Conservation (phyloP, 2,113 vertebrate species). For the Climacteris rufus region DNA sequence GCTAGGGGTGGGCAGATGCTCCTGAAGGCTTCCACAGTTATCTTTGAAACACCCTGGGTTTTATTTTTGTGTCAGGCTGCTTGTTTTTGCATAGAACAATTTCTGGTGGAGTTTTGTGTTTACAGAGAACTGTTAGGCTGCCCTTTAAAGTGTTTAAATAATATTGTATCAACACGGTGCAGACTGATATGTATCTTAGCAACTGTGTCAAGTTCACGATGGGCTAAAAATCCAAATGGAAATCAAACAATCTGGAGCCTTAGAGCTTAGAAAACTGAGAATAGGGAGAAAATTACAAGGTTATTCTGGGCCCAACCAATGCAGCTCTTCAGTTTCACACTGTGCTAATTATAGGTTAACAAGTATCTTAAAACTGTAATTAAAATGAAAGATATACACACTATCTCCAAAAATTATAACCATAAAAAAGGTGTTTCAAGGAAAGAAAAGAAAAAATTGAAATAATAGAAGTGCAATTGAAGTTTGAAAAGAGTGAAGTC, state of each 20-base stretch:
- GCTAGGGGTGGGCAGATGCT: background rate
- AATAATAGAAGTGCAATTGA: background rate
- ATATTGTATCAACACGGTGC: conserved; percentile 50
- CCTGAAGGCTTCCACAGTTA: background rate
- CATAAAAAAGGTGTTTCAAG: background rate
- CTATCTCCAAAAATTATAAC: background rate
- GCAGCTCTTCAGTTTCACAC: background rate
- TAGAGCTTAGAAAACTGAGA: background rate
- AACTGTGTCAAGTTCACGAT: conserved; percentile 50
- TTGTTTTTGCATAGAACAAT: conserved; percentile 1
- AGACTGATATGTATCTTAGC: conserved; percentile 61
- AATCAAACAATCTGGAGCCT: conserved; percentile 51
- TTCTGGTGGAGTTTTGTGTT: background rate
- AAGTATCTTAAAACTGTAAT: background rate
- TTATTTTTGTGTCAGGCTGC: background rate
- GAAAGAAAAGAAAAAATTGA: background rate
- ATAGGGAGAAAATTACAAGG: conserved; percentile 6
- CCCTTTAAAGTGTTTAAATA: conserved; percentile 63
- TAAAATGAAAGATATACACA: background rate
- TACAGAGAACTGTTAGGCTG: conserved; percentile 49
- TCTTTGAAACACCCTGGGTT: background rate
- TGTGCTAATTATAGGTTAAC: background rate
- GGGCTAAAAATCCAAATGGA: conserved; percentile 45
- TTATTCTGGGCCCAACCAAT: background rate
- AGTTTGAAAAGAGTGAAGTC: background rate